Base-by-base conservation (phyloP, 2,113 vertebrate species). In the Syngnathoides biaculeatus region DNA sequence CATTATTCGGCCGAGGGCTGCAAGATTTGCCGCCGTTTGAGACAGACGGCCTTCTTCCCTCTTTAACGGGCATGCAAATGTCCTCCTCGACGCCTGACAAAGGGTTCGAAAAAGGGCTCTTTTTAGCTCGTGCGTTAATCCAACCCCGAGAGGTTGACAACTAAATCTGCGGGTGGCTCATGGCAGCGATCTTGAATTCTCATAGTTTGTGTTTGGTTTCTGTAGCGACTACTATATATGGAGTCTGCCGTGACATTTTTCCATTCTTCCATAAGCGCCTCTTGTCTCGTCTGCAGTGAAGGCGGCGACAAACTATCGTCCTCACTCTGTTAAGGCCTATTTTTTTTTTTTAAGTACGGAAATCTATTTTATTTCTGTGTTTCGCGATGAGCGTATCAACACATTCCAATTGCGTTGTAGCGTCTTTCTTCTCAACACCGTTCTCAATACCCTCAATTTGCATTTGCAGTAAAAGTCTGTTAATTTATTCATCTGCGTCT, bases 51-150 rank as follows among this genome's bases (percentile, higher is more conserved):
- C 68, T 73, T 73, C 78, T 75, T 83, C 79, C 66, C 70, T 86
- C 78, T 74, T 65, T 86, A 69, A 90, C 87, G 85, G 85, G 82
- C 86, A 89, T 89, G 87, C 87, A 89, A 88, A 90, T 89, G 84
- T 68, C 77, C 76, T 72, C 77, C 86, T 84, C 73, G 68, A 74
- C 68, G 9, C 69, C 64, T 68, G 70, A 87, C 84, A 89, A 88
- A 87, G 74, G 61, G 12, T 47, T 19, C 45, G 15, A 47, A 47
- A 17, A 47, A 19, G 45, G 45, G 45, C n/a, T 17, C 84, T 79
- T 82, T 86, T 81, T 70, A 77, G 69, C 74, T 70, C 69, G 56
- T 53, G 69, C 73, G 75, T 77, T 76, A 75, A 79, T 82, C 71
- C 66, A 84, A 59, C 68, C 73, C 67, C 67, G 73, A 48, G 73